Conservation (phyloP, 2,888 invertebrate genomes). For the Agrotis segetum region DNA sequence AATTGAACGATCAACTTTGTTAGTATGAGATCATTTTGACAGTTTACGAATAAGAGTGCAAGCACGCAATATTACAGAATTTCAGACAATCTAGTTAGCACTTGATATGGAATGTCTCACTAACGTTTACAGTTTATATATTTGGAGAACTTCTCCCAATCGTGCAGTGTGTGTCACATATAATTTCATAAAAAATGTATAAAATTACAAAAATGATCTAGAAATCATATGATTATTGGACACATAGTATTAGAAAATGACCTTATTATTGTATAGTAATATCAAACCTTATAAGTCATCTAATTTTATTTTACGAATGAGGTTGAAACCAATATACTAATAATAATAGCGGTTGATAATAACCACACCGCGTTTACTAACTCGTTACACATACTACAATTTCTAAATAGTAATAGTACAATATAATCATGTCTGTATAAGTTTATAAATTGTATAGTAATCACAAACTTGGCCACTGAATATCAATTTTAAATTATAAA, state of each 20-base stretch:
- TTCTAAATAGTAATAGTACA: slow-evolving; percentile 85
- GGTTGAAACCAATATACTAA: slow-evolving; percentile 82
- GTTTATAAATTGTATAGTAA: slow-evolving; percentile 89
- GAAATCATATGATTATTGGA: slow-evolving; percentile 84
- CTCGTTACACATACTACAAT: slow-evolving; percentile 85
- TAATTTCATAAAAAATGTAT: slow-evolving; percentile 89
- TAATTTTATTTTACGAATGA: slow-evolving; percentile 80
- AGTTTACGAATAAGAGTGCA: slow-evolving; percentile 46
- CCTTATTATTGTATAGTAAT: slow-evolving; percentile 83
- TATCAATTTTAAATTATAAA: slow-evolving; percentile 71
- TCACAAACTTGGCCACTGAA: slow-evolving; percentile 88
- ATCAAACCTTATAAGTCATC: slow-evolving; percentile 85
- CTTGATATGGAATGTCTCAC: slow-evolving; percentile 91
- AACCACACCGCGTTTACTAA: slow-evolving; percentile 78
- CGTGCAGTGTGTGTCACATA: slow-evolving; percentile 85
- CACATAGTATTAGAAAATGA: slow-evolving; percentile 81
- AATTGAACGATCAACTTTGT: slow-evolving; percentile 36
- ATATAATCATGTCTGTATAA: slow-evolving; percentile 87
- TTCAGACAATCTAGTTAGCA: slow-evolving; percentile 66
- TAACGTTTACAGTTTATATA: slow-evolving; percentile 83
- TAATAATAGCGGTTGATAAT: slow-evolving; percentile 75
- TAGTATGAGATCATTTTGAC: slow-evolving; percentile 51
- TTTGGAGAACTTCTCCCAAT: slow-evolving; percentile 79
- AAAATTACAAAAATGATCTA: slow-evolving; percentile 90
- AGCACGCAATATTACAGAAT: slow-evolving; percentile 48